Conservation (phyloP, 2,113 vertebrate species). For the Rafetus swinhoei region DNA sequence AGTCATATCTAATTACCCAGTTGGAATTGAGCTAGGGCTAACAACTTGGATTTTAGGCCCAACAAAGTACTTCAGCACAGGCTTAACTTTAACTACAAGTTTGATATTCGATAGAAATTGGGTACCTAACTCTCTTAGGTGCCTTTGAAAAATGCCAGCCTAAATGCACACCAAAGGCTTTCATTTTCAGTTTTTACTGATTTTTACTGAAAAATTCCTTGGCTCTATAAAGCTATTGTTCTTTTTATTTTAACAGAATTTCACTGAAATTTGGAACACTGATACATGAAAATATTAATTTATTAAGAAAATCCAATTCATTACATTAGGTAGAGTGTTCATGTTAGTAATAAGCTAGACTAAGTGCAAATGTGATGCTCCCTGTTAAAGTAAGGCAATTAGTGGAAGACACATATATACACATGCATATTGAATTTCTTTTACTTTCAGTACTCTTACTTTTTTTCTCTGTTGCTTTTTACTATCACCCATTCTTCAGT, state of each 20-base stretch:
- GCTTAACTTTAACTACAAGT: slow-evolving; percentile 46
- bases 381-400: background rate
- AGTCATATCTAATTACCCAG: slow-evolving; percentile 34
- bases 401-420: background rate
- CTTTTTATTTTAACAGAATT: background rate
- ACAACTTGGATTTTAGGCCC: slow-evolving; percentile 47
- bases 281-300: background rate
- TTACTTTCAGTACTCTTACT: background rate
- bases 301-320: background rate
- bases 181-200: background rate
- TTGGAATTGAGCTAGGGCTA: slow-evolving; percentile 61
- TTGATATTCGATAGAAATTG: slow-evolving; percentile 39
- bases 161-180: background rate
- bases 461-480: background rate
- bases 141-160: slow-evolving; percentile 42
- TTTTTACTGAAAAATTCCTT: background rate
- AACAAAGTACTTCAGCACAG: slow-evolving; percentile 62
- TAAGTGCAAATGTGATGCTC: background rate
- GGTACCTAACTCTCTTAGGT: slow-evolving; percentile 24
- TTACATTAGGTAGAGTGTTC: background rate
- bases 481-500: background rate
- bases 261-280: background rate
- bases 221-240: background rate
- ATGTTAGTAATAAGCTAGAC: background rate
- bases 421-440: background rate